These are phyloP conservation scores for Antheraea yamamai DNA, from an alignment of 2,888 invertebrate species.

Conservation along the genomic window DNA sequence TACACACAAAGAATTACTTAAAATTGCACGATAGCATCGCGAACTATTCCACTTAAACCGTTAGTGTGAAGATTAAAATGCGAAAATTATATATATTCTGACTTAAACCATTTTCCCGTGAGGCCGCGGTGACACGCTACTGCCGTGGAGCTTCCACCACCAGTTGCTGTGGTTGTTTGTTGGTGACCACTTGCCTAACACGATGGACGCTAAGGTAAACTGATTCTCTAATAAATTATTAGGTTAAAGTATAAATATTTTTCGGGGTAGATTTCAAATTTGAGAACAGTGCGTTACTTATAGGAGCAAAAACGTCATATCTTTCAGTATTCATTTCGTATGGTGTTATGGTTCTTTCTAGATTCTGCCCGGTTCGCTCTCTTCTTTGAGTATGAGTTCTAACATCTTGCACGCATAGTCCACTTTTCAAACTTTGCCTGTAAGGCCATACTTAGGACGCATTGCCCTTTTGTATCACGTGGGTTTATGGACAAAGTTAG, in stretches of 20 bases:
- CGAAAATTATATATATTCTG: slow-evolving; percentile 41
- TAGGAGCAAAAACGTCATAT: not conserved
- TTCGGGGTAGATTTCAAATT: not conserved
- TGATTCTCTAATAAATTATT: not conserved
- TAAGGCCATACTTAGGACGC: too few species aligned
- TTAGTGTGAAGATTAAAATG: slow-evolving; percentile 17
- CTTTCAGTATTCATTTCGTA: not conserved
- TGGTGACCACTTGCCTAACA: slow-evolving; percentile 37
- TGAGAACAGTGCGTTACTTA: not conserved
- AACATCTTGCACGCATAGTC: not conserved
- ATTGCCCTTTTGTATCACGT: not conserved
- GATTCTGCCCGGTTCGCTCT: not conserved
- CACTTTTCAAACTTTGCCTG: too few species aligned
- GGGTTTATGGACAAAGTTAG: not conserved
- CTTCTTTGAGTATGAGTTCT: not conserved
- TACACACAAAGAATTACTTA: not conserved
- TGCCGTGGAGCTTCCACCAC: slow-evolving; percentile 35
- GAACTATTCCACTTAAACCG: slow-evolving; percentile 10
- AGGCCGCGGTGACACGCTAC: slow-evolving; percentile 45
- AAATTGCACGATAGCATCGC: slow-evolving; percentile 15
- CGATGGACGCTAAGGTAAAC: slow-evolving; percentile 66
- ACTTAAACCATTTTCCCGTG: slow-evolving; percentile 46
- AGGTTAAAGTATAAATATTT: not conserved
- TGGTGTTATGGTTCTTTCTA: not conserved
- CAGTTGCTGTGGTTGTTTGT: slow-evolving; percentile 38